Base-by-base conservation (phyloP, 2,888 invertebrate genomes). In the Parnassius smintheus region DNA sequence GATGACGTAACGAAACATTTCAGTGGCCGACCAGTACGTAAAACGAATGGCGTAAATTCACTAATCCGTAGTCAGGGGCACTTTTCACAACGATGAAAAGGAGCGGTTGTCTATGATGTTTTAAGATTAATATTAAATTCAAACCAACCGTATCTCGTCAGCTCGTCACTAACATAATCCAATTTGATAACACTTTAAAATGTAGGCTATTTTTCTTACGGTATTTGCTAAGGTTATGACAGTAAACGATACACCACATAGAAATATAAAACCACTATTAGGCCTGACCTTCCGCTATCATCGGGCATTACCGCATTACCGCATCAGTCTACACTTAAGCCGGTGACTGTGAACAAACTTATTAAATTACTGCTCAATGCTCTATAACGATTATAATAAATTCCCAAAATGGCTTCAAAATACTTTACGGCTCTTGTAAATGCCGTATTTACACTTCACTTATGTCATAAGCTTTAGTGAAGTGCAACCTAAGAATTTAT, bases 351-450 rank as follows among this genome's bases (percentile, higher is more conserved):
- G 41, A 48, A 51, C 4, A 7, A 35, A 58, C 51, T 59, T 59
- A 64, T 52, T 13, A 35, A 56, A 56, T 59, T 59, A 59, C 42
- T 25, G 2, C 2, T 46, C 42, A 0, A 35, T 7, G 35, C 3
- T 35, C 35, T 56, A 44, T 48, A 59, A 56, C 56, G 11, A 56
- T 48, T n/a, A 50, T 55, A 56, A 59, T 35, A 35, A 35, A 4
- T 46, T 13, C 46, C 9, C 35, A 12, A 18, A 49, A 12, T 35
- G 59, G 59, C 63, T 63, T 63, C 56, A 25, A 64, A 52, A 9
- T 50, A 59, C 59, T 64, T 52, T 59, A 52, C 22, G 49, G 48
- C 51, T 54, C 52, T 54, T 55, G 54, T 59, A 44, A n/a, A 45
- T 18, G 35, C 35, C 11, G 50, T 56, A 56, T 56, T 61, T 56